A percentile compares a stretch with the other conserved stretches of the same genome.
These are phyloP conservation scores for Danionella dracula DNA, from an alignment of 2,797 vertebrate genomes.

Conservation along the genomic window DNA sequence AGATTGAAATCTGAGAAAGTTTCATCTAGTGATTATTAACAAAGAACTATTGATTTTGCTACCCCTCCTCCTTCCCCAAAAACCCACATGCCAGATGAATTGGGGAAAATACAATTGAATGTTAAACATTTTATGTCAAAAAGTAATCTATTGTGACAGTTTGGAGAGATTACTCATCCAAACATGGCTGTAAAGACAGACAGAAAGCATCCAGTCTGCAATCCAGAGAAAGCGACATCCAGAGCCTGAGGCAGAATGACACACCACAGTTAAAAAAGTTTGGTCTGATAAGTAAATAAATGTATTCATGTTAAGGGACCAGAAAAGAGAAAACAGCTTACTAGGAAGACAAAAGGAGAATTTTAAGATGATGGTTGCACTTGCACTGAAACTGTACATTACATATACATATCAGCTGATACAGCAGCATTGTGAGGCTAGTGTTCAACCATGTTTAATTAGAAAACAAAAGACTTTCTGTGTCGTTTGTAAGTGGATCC, in stretches of 20 bases:
- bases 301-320: background rate
- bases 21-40: too few species aligned
- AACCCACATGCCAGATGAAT: too few species aligned
- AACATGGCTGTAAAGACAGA: constrained; percentile 23
- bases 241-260: constrained; percentile 21
- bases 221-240: constrained; percentile 24
- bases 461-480: too few species aligned
- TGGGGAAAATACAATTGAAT: too few species aligned
- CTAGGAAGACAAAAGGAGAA: background rate
- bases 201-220: constrained; percentile 19
- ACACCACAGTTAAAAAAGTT: constrained; percentile 1
- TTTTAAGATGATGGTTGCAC: background rate
- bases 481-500: too few species aligned
- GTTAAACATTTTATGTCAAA: too few species aligned
- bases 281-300: background rate
- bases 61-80: too few species aligned
- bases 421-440: background rate
- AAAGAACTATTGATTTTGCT: too few species aligned
- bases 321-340: background rate
- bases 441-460: too few species aligned
- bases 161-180: constrained; percentile 24
- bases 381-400: too few species aligned
- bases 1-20: too few species aligned
- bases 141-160: background rate
- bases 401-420: background rate